A percentile compares a stretch with the other conserved stretches of the same genome.
Evolutionary conservation across 1,140 invertebrate genomes (phyloP).

Genomic region (Zaprionus ghesquierei): DNA sequence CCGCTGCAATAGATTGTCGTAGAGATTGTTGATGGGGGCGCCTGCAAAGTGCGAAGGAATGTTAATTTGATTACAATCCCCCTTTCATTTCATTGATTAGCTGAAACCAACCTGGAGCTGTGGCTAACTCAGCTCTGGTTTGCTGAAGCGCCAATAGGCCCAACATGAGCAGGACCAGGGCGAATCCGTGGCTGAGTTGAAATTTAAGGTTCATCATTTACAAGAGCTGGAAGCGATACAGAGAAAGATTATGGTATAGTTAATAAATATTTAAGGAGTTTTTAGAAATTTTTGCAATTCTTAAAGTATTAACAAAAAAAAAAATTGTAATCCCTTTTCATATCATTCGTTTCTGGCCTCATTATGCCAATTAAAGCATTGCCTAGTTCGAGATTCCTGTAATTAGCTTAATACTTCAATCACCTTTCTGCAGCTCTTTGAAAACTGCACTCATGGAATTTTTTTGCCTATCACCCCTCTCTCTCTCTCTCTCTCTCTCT

Average conservation of each 20-base stretch:
- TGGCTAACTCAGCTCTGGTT: constrained; percentile 39
- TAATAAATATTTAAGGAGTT: background rate
- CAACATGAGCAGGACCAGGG: constrained; percentile 38
- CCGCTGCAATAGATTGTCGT: constrained; percentile 77
- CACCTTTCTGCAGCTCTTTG: background rate
- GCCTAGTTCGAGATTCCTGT: background rate
- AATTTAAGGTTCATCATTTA: constrained; percentile 43
- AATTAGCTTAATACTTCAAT: constrained; percentile 7
- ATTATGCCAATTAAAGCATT: background rate
- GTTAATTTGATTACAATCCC: background rate
- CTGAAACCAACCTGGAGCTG: constrained; percentile 40
- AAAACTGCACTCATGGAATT: background rate
- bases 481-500: background rate
- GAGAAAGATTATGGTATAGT: background rate
- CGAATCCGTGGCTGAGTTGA: constrained; percentile 48
- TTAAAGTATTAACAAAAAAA: too few relatives aligned
- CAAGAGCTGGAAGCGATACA: background rate
- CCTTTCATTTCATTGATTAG: too few relatives aligned
- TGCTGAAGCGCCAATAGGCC: constrained; percentile 35
- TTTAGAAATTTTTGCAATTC: too few relatives aligned
- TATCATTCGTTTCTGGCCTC: too few relatives aligned
- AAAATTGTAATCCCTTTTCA: too few relatives aligned
- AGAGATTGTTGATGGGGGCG: constrained; percentile 66
- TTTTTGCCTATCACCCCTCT: background rate
- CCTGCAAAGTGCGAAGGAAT: constrained; percentile 5